Base-by-base conservation (phyloP, 2,113 vertebrate species). In the Lepisosteus oculatus region DNA sequence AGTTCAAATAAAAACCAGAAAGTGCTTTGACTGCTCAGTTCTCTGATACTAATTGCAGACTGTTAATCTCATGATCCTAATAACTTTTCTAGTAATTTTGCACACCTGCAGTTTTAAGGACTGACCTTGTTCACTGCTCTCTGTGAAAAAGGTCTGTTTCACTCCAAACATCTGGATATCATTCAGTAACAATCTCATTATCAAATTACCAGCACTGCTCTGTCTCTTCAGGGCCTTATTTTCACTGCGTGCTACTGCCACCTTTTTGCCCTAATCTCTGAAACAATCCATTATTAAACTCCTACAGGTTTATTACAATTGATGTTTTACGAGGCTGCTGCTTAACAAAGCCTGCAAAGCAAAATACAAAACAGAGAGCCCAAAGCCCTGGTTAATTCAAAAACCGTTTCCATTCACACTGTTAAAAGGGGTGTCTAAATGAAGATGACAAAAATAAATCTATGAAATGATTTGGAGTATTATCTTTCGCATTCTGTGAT, bases 201-300 rank as follows among this genome's bases (percentile, higher is more conserved):
- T 85, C 85, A 84, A 80, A 85, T 87, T 81, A 84, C 78, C 70
- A 67, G 70, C 45, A 42, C 47, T 74, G 70, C 78, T 61, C 64
- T 15, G 66, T 59, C 57, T 59, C 72, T 69, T 57, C 8, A 64
- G 59, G 47, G 17, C 11, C 51, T 43, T 63, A 67, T 43, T 69
- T 61, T 65, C 63, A 13, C 14, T 51, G 63, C 6, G 29, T 76
- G 61, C 71, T 63, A 67, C 3, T 69, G 73, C 45, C 75, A 59
- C 44, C 54, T 68, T n/a, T 59, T 13, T 59, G 57, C 57, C 57
- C 57, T n/a, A 11, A 59, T 59, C 9, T 59, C 57, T 13, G 4
- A 59, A 59, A 59, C 9, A 15, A 59, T 59, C 57, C 57, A 59
- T 59, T 59, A 59, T 59, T 59, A 59, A 59, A 59, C 57, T 59